Percentiles rank a stretch among this genome's conserved stretches.
Evolutionary conservation across 2,888 invertebrate species (phyloP).

Genomic region (Muschampia plurimacula): DNA sequence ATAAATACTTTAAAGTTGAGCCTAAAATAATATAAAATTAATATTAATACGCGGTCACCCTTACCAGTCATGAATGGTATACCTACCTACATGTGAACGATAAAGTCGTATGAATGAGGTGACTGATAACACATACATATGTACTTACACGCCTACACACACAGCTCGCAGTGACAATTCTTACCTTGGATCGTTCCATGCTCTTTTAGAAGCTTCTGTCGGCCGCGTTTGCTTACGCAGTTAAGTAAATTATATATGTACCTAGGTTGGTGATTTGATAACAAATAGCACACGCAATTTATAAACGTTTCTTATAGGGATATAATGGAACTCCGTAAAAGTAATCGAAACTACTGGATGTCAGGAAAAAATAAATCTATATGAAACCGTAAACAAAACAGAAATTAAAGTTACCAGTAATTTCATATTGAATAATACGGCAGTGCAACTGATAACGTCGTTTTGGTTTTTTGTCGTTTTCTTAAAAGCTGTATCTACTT

Average conservation of each 20-base stretch:
- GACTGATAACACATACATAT: slow-evolving; percentile 31
- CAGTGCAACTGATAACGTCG: too few species aligned
- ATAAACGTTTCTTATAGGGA: too few species aligned
- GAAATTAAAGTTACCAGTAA: too few species aligned
- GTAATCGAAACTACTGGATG: too few species aligned
- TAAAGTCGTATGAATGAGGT: slow-evolving; percentile 43
- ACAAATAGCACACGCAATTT: too few species aligned
- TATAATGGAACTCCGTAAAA: too few species aligned
- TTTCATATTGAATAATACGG: too few species aligned
- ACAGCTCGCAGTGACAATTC: slow-evolving; percentile 13
- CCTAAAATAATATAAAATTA: neutral
- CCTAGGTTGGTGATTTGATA: neutral
- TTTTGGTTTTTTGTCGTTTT: too few species aligned
- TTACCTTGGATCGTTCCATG: slow-evolving; percentile 22
- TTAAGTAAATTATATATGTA: neutral
- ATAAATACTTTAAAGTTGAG: too few species aligned
- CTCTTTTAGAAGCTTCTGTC: slow-evolving; percentile 2
- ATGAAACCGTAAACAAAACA: too few species aligned
- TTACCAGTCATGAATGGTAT: slow-evolving; percentile 43
- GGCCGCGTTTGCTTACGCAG: neutral
- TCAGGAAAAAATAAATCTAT: too few species aligned
- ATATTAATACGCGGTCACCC: slow-evolving; percentile 35
- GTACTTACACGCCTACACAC: slow-evolving; percentile 4
- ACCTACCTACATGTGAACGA: slow-evolving; percentile 15
- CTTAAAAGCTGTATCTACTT: too few species aligned